Evolutionary conservation across 2,888 invertebrate species (phyloP), one percentile per base, ranked within the genome.

Genomic region (Drosophila infuscata): DNA sequence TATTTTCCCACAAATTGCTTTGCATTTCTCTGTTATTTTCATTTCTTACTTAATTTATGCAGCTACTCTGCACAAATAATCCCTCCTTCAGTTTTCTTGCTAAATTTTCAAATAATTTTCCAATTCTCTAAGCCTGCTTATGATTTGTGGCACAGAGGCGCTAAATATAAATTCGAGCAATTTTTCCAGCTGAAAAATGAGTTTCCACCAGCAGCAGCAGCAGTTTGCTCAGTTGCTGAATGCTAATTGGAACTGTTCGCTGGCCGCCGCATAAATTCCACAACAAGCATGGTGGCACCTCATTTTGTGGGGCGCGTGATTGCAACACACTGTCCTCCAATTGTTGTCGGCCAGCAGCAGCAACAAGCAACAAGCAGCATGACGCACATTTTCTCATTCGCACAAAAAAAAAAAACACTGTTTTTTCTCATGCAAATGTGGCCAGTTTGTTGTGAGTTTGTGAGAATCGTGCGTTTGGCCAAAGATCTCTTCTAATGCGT

Each of bases 401-500:
- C 74, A 32, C 68, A 64, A 20, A 41, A 32, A 25, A 64, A 20
- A 41, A 32, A 25, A 1, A 25, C 25, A 25, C 15, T 17, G n/a
- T 20, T 30, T n/a, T 32, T 38, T n/a, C 81, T 74, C 67, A 81
- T 82, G 83, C 78, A 75, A 83, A 83, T 76, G 74, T 57, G 41
- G 30, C 67, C 17, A 49, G 54, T 30, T 25, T 35, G 20, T 35
- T 9, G 57, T 20, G 58, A 36, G 67, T 57, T 61, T 36, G n/a
- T 36, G 54, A 56, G n/a, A 74, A 65, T 71, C 73, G 74, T 81
- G 72, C 66, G 83, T 75, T 69, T 82, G 61, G 66, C 61, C 68
- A 57, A 66, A 54, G 63, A 57, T 70, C 53, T 88, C 70, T 83
- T 84, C 84, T 88, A 88, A 86, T 86, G 89, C 77, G 76, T 35